Evolutionary conservation across 2,888 invertebrate genomes (phyloP).

Genomic region (Molorchus minor): DNA sequence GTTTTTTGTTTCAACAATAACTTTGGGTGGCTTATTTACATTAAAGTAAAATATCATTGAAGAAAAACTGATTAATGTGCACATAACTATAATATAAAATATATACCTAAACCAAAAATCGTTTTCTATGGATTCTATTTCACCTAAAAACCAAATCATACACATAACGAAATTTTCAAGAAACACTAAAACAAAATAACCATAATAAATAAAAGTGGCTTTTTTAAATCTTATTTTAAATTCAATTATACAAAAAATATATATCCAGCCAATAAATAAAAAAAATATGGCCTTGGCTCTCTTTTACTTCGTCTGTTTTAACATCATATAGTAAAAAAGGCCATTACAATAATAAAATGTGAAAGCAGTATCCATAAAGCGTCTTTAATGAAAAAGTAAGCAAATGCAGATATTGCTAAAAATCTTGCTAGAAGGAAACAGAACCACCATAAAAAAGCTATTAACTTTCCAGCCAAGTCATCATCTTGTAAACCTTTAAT

Average conservation of each 20-base stretch:
- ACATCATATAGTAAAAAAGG: slow-evolving; percentile 73
- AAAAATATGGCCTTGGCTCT: slow-evolving; percentile 66
- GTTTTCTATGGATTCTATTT: slow-evolving; percentile 64
- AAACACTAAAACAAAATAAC: slow-evolving; percentile 73
- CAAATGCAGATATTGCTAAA: slow-evolving; percentile 75
- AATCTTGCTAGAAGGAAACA: slow-evolving; percentile 77
- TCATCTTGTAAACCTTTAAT: slow-evolving; percentile 77
- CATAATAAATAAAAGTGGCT: slow-evolving; percentile 74
- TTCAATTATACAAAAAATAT: slow-evolving; percentile 80
- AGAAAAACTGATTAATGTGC: slow-evolving; percentile 68
- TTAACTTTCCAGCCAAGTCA: slow-evolving; percentile 73
- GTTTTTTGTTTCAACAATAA: slow-evolving; percentile 51
- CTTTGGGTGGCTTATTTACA: slow-evolving; percentile 69
- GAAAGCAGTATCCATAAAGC: slow-evolving; percentile 68
- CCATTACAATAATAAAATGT: slow-evolving; percentile 74
- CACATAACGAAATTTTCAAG: slow-evolving; percentile 75
- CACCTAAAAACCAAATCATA: slow-evolving; percentile 71
- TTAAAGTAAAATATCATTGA: slow-evolving; percentile 73
- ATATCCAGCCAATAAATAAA: slow-evolving; percentile 77
- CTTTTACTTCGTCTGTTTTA: slow-evolving; percentile 64
- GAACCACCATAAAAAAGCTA: slow-evolving; percentile 82
- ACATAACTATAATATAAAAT: slow-evolving; percentile 70
- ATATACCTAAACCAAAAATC: slow-evolving; percentile 78
- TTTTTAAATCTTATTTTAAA: slow-evolving; percentile 81
- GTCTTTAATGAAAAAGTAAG: slow-evolving; percentile 71